Evolutionary conservation across 2,797 vertebrate genomes (phyloP).

Genomic region (Pantherophis alleghaniensis): DNA sequence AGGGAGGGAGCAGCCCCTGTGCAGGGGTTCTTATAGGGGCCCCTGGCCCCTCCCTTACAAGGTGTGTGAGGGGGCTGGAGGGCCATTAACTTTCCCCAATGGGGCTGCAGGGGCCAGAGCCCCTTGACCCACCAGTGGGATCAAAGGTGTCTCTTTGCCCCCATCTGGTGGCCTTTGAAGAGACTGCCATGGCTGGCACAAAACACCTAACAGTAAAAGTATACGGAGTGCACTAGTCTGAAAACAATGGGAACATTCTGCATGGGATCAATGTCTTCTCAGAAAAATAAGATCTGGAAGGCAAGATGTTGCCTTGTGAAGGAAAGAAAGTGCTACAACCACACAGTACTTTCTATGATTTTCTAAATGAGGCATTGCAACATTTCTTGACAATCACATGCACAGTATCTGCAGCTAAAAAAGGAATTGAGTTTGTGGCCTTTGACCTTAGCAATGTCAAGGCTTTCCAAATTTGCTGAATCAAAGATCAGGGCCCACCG

Average conservation of each 20-base stretch:
- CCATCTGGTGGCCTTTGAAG: too few relatives aligned
- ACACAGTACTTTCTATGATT: not conserved
- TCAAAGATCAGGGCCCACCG: not conserved
- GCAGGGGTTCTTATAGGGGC: too few relatives aligned
- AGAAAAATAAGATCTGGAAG: not conserved
- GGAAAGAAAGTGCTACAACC: not conserved
- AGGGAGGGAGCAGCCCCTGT: too few relatives aligned
- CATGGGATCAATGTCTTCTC: not conserved
- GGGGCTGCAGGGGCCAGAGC: too few relatives aligned
- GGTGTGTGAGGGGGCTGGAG: too few relatives aligned
- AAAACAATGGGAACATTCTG: not conserved
- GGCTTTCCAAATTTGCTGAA: not conserved
- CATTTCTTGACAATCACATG: not conserved
- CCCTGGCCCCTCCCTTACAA: too few relatives aligned
- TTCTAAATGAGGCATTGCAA: not conserved
- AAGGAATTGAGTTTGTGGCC: not conserved
- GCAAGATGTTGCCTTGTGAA: not conserved
- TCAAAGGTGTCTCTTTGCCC: too few relatives aligned
- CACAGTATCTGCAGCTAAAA: fast-evolving
- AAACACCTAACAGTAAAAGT: not conserved
- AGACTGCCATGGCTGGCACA: too few relatives aligned
- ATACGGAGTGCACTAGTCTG: not conserved
- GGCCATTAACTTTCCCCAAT: too few relatives aligned
- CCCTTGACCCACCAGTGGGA: too few relatives aligned
- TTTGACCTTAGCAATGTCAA: not conserved